Evolutionary conservation across 2,797 vertebrate species (phyloP).

Genomic region (Danio aesculapii): DNA sequence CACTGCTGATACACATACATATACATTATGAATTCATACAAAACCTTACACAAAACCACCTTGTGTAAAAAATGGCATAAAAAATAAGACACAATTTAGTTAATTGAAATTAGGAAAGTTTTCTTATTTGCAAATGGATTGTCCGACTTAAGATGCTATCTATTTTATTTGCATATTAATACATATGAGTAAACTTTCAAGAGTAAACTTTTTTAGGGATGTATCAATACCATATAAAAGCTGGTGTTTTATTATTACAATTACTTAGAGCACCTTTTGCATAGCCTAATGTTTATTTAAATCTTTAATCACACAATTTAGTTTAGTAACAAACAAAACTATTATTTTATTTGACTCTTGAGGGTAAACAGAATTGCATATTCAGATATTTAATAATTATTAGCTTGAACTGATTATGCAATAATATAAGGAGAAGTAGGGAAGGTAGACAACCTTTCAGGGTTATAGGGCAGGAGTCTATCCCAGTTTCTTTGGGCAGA

Average conservation of each 20-base stretch:
- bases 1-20: neutral
- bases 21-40: neutral
- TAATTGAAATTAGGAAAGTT: neutral
- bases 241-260: no score
- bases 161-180: neutral
- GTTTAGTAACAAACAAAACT: no score
- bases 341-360: neutral
- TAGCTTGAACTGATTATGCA: neutral
- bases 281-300: no score
- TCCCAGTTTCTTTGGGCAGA: no score
- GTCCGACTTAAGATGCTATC: neutral
- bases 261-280: neutral
- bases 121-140: neutral
- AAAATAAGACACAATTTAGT: neutral
- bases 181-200: neutral
- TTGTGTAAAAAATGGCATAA: neutral
- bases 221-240: neutral
- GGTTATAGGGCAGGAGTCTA: no score
- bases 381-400: neutral
- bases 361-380: neutral
- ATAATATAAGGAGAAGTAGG: no score
- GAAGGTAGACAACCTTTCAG: no score
- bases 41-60: neutral
- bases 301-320: no score
- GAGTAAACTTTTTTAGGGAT: neutral